Base-by-base conservation (phyloP, 2,888 invertebrate species). In the Argyresthia goedartella region DNA sequence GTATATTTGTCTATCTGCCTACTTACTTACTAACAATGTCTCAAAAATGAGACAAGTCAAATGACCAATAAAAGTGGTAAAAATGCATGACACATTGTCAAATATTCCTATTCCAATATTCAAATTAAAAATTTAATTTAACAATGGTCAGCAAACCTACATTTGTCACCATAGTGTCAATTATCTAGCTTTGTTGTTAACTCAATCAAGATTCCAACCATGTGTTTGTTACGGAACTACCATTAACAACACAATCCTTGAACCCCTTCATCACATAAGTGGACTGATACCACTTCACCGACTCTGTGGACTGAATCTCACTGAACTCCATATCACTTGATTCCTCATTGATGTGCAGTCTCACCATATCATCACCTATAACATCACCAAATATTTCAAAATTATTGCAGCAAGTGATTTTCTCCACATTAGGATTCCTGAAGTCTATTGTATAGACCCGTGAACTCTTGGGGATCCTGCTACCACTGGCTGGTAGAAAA, bases 221-320 rank as follows among this genome's bases (percentile, higher is more conserved):
- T 45, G 73, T 63, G 61, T 88, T 88, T 11, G 86, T 84, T 16
- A 88, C 76, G 10, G 89, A 89, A 59, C 71, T 76, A 35, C 89
- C 89, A 70, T 89, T 84, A 11, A 89, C 75, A 66, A 82, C 65
- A 60, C 81, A 81, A 63, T 89, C 89, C 74, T 88, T 89, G 60
- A 89, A 90, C 14, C 89, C 90, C 66, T 88, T 89, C 71, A 90
- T 76, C 34, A 85, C 69, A 67, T 82, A 80, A 51, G 74, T 84
- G 14, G 87, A 88, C 61, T 89, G 88, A 66, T 81, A 89, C 90
- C 90, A 90, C 51, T 67, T 70, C 9, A 61, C 58, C 33, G 57
- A 57, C 55, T 76, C 66, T 4, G 69, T 75, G 1, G 79, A 79
- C 60, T 82, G 79, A 54, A 84, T 81, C 61, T 77, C 79, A 63